Evolutionary conservation across 2,113 vertebrate species (phyloP), one percentile per base, ranked within the genome.

Genomic region (Setophaga petechia): DNA sequence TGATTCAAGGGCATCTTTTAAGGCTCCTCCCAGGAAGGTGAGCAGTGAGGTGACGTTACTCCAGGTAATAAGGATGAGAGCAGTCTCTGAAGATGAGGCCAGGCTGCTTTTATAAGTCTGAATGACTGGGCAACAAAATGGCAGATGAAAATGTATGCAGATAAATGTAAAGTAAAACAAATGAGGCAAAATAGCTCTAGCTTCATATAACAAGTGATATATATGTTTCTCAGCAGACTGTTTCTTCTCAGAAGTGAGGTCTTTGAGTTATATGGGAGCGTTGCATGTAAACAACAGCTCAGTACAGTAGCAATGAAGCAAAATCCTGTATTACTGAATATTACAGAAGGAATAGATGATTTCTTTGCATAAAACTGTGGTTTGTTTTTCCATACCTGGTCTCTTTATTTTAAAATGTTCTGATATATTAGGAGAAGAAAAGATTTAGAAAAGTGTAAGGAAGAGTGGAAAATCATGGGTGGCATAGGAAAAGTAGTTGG

Each of bases 111-210:
- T 81, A 5, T 52, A 80, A 59, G 67, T 55, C 33, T 62, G 25
- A 66, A 75, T 93, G 93, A 71, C 81, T 79, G 67, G 49, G 87
- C 73, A 87, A 63, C 12, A n/a, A 93, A 92, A 93, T 89, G 73
- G 20, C 76, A 87, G 52, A 75, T 92, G 80, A 63, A 93, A 93
- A 96, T 75, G 2, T 89, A 92, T 89, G 84, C 77, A 95, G 89
- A 95, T 86, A 91, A 52, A 95, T 93, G 90, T 59, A 92, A 92
- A 95, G 31, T 68, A 84, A 67, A 61, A 75, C 86, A 93, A 93
- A 96, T 81, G 61, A 90, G 27, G 57, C 33, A 93, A 87, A 95
- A 87, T 25, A 89, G 44, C 21, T 62, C 23, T 52, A 68, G 33
- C 65, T 93, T 90, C 65, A 47, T 87, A 3, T 67, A 68, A 47